These are phyloP conservation scores for Paracentrotus lividus DNA, from an alignment of 53 echinoderm and acorn worm genomes.

Conservation along the genomic window DNA sequence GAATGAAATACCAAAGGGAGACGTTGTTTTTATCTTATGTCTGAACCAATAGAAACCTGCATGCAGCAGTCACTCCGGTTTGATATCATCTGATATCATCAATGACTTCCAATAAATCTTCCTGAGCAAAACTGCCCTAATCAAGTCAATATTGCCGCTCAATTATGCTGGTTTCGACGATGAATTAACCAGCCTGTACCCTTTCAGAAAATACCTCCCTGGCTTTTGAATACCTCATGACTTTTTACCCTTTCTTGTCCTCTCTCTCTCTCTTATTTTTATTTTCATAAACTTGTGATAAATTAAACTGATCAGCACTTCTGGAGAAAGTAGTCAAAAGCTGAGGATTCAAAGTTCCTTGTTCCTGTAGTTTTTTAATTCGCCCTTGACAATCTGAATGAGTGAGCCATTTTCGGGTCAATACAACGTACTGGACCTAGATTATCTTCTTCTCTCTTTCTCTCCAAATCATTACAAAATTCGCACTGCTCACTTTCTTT, in stretches of 20 bases:
- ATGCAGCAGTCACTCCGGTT: neutral
- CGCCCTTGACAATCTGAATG: too few relatives aligned
- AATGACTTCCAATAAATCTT: constrained; percentile 53
- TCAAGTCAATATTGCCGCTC: constrained; percentile 23
- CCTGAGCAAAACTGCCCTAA: constrained; percentile 33
- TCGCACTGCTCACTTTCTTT: too few relatives aligned
- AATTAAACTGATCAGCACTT: too few relatives aligned
- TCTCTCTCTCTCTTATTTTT: neutral
- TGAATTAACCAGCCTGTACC: neutral
- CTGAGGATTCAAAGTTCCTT: too few relatives aligned
- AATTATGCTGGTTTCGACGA: constrained; percentile 17
- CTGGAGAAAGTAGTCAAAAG: too few relatives aligned
- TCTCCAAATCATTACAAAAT: too few relatives aligned
- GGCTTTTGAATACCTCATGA: neutral
- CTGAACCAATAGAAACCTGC: constrained; percentile 29
- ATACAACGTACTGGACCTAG: too few relatives aligned
- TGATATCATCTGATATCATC: constrained; percentile 53
- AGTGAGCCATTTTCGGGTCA: too few relatives aligned
- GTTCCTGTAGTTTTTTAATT: too few relatives aligned
- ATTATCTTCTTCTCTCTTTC: neutral
- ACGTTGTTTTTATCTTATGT: neutral
- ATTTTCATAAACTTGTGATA: neutral
- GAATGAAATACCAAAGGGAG: neutral
- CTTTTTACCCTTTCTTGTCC: neutral
- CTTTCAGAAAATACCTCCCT: neutral